Base-by-base conservation (phyloP, 2,797 vertebrate species). In the Anas bahamensis region DNA sequence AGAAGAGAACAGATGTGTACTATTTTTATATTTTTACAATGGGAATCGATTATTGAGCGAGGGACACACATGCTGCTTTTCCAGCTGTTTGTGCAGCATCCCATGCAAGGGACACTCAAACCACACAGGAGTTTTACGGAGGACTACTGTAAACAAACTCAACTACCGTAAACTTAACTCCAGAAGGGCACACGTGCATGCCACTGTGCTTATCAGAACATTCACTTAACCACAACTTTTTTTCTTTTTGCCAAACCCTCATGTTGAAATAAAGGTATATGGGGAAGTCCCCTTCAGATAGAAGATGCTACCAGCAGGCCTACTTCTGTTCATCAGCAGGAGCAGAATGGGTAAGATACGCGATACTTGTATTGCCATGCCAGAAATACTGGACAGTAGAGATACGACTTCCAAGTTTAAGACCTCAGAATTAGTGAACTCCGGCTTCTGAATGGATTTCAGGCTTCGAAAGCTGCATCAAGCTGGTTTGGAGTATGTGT, bases 51-150 rank as follows among this genome's bases (percentile, higher is more conserved):
- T 31, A 26, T 10, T 63, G 83, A 81, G 57, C 50, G 48, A 73
- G 39, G 4, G 26, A 57, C 55, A 73, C 71, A 56, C 15, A 29
- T 7, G 11, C 42, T 66, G 79, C 70, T 31, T 48, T 78, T 71
- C 44, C 80, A 91, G 63, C 56, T 93, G 82, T 53, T 81, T 1
- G 2, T 4, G 33, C 52, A 60, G 80, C 48, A 53, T 5, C 39
- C 37, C 4, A 2, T 44, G 31, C 61, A 15, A 0, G 0, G 52
- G 56, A 33, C 33, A 28, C 53, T 72, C 79, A 17, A 29, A 66
- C 39, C 35, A 46, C 84, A 72, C 0, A 0, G 10, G 28, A 50
- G 33, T 35, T 8, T 52, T 35, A 22, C 9, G 2, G 2, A 77
- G 35, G 55, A 33, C 57, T 76, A 1, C 8, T 28, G 22, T 28